Percentiles rank a stretch among this genome's conserved stretches.
These are phyloP conservation scores for Sialis lutaria DNA, from an alignment of 2,888 invertebrate species.

Conservation along the genomic window DNA sequence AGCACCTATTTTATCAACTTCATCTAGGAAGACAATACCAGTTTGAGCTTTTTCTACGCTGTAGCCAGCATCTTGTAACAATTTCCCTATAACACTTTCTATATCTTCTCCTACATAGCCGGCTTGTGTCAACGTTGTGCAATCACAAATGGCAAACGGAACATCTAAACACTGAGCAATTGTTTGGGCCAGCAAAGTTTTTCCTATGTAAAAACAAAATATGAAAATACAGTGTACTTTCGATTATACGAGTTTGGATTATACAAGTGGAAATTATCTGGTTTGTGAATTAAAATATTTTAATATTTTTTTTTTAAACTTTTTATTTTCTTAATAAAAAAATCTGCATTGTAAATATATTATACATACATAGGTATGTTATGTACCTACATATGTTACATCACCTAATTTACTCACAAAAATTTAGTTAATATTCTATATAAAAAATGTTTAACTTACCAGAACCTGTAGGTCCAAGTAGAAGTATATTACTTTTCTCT, in stretches of 20 bases:
- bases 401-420: too few species aligned
- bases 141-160: constrained; percentile 98
- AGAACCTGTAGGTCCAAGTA: constrained; percentile 93
- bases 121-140: constrained; percentile 88
- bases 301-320: background rate
- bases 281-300: background rate
- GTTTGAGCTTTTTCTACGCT: constrained; percentile 95
- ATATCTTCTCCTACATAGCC: constrained; percentile 99
- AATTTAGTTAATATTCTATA: too few species aligned
- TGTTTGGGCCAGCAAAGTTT: constrained; percentile 92
- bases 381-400: too few species aligned
- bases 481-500: constrained; percentile 91
- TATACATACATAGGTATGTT: background rate
- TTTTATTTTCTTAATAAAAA: too few species aligned
- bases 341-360: background rate
- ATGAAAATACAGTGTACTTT: background rate
- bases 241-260: background rate
- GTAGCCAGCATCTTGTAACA: constrained; percentile 91
- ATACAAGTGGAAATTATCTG: background rate
- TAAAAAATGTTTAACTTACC: constrained; percentile 33
- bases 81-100: constrained; percentile 92
- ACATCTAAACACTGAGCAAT: constrained; percentile 96
- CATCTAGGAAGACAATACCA: constrained; percentile 96
- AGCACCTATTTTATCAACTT: constrained; percentile 97
- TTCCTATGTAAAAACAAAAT: constrained; percentile 39